phyloP scores from a whole-genome alignment of 2,797 vertebrate genomes.

The Gorsachius magnificus region DNA sequence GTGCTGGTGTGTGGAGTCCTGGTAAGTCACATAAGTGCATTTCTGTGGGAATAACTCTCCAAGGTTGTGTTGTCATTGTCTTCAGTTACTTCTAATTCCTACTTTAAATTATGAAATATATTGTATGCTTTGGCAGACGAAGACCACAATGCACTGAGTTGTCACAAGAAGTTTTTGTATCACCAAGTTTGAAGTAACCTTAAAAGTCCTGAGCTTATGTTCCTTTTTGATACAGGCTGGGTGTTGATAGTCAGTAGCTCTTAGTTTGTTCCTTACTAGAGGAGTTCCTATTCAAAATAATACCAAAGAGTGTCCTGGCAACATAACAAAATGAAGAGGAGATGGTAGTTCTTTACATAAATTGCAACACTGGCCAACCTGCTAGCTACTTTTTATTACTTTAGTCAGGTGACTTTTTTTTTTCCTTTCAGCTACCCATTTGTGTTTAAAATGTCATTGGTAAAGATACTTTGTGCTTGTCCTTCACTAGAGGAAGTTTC shows the following conservation, averaged over 20 bases:
- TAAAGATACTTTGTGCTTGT: background rate
- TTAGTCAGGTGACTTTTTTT: background rate
- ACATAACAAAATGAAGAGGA: background rate
- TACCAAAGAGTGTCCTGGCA: background rate
- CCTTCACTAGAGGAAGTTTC: background rate
- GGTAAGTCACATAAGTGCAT: background rate
- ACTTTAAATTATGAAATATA: background rate
- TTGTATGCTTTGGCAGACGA: background rate
- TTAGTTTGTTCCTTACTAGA: background rate
- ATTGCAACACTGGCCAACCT: background rate
- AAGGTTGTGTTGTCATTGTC: accelerated
- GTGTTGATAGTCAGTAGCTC: background rate
- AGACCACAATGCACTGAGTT: background rate
- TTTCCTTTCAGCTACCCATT: background rate
- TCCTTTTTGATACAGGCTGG: background rate
- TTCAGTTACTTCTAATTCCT: background rate
- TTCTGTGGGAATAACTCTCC: background rate
- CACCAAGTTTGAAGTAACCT: background rate
- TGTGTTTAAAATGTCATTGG: background rate
- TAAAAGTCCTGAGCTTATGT: background rate
- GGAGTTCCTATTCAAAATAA: background rate
- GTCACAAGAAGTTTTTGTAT: background rate
- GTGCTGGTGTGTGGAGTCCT: background rate
- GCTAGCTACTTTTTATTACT: background rate
- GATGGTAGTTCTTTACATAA: background rate